These are phyloP conservation scores for Trematomus loennbergii DNA, from an alignment of 2,113 vertebrate species.

Conservation along the genomic window DNA sequence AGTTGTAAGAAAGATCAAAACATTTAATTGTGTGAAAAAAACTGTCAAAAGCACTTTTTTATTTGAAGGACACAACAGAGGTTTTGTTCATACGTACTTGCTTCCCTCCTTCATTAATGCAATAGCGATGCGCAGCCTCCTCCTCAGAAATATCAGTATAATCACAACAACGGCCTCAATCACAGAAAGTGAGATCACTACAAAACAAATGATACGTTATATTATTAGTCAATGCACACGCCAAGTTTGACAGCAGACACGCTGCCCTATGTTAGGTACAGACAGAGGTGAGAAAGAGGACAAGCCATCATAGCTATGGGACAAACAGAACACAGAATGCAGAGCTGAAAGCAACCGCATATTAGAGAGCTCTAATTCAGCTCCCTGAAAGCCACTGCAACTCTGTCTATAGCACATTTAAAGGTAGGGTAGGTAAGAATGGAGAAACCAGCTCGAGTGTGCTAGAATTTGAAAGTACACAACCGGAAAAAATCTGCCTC, in stretches of 20 bases:
- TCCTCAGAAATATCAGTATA: conserved; percentile 92
- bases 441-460: no score
- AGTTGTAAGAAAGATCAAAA: conserved; percentile 57
- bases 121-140: conserved; percentile 90
- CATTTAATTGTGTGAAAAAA: not conserved
- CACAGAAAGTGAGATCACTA: conserved; percentile 91
- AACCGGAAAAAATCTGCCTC: no score
- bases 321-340: conserved; percentile 5
- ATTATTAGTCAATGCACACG: not conserved
- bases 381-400: conserved; percentile 36
- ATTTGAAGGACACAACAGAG: not conserved
- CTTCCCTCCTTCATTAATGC: conserved; percentile 94
- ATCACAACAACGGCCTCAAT: conserved; percentile 88
- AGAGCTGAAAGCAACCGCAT: conserved; percentile 2
- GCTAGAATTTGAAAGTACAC: no score
- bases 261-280: conserved; percentile 19
- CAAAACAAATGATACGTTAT: conserved; percentile 42
- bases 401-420: not conserved
- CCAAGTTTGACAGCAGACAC: conserved; percentile 2
- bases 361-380: conserved; percentile 8
- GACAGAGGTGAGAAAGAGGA: conserved; percentile 27
- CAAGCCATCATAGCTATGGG: conserved; percentile 12
- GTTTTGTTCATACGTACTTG: conserved; percentile 85
- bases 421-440: no score
- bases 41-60: not conserved